A percentile compares a stretch with the other conserved stretches of the same genome.
These are phyloP conservation scores for Drosophila peninsularis DNA, from an alignment of 2,888 invertebrate genomes.

Conservation along the genomic window DNA sequence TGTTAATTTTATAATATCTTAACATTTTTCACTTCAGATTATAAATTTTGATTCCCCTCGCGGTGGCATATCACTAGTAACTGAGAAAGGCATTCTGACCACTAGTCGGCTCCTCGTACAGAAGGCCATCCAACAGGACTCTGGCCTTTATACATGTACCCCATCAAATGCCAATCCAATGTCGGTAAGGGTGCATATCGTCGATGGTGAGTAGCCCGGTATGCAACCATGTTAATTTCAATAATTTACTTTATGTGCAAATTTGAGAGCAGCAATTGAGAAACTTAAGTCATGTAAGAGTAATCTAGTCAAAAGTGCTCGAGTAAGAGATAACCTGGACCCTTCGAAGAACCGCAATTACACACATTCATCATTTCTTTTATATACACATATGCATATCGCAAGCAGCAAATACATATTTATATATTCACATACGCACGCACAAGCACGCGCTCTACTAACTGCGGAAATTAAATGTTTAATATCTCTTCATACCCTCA, in stretches of 20 bases:
- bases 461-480: too few relatives aligned
- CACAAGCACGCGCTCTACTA: too few relatives aligned
- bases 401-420: too few relatives aligned
- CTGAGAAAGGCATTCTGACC: conserved; percentile 93
- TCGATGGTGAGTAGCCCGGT: conserved; percentile 89
- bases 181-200: conserved; percentile 92
- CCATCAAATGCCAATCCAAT: conserved; percentile 93
- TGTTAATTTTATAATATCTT: too few relatives aligned
- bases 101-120: conserved; percentile 93
- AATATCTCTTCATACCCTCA: too few relatives aligned
- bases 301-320: too few relatives aligned
- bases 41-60: conserved; percentile 96
- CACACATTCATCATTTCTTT: too few relatives aligned
- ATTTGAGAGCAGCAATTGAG: background rate
- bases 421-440: too few relatives aligned
- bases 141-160: conserved; percentile 92
- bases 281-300: too few relatives aligned
- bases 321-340: too few relatives aligned
- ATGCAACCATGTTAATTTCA: conserved; percentile 61
- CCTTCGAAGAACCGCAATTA: too few relatives aligned
- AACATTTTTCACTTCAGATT: conserved; percentile 85
- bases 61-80: conserved; percentile 94
- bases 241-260: conserved; percentile 7
- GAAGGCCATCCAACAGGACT: conserved; percentile 91
- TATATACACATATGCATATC: too few relatives aligned